These are phyloP conservation scores for Elysia crispata DNA, from an alignment of 2,888 invertebrate genomes.

Conservation along the genomic window DNA sequence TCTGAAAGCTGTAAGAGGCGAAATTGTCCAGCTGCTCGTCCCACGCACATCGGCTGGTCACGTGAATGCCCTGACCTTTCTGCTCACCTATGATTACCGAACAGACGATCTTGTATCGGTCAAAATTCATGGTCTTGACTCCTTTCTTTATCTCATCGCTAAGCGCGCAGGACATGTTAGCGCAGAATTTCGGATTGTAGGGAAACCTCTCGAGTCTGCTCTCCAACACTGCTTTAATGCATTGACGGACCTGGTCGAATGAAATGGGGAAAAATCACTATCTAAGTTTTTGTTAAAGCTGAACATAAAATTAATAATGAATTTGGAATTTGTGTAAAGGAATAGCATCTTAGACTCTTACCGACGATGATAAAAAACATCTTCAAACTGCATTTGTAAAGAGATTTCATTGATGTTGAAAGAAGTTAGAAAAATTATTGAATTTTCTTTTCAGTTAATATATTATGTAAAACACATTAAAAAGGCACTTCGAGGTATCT, in stretches of 20 bases:
- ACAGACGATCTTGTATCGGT: conserved; percentile 66
- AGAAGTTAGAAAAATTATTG: no score
- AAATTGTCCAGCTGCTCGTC: conserved; percentile 62
- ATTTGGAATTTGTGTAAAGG: no score
- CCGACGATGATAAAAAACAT: no score
- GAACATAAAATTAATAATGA: not conserved
- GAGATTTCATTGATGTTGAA: no score
- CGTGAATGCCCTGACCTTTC: conserved; percentile 58
- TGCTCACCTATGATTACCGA: conserved; percentile 62
- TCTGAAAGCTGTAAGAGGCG: conserved; percentile 61
- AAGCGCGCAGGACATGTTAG: conserved; percentile 60
- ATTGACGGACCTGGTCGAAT: conserved; percentile 36
- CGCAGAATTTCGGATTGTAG: conserved; percentile 62
- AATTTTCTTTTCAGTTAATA: no score
- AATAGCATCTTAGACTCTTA: no score
- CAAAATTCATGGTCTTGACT: conserved; percentile 63
- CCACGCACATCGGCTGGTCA: conserved; percentile 63
- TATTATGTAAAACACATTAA: no score
- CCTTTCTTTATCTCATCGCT: conserved; percentile 66
- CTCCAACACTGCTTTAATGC: conserved; percentile 57
- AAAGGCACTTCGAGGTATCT: no score
- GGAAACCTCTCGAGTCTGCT: conserved; percentile 56
- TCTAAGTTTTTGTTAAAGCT: not conserved
- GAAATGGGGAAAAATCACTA: no score
- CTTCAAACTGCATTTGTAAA: no score